A percentile compares a stretch with the other conserved stretches of the same genome.
These are phyloP conservation scores for Agelas oroides DNA, from an alignment of 37 sponge, comb jelly and placozoan genomes.

Conservation along the genomic window DNA sequence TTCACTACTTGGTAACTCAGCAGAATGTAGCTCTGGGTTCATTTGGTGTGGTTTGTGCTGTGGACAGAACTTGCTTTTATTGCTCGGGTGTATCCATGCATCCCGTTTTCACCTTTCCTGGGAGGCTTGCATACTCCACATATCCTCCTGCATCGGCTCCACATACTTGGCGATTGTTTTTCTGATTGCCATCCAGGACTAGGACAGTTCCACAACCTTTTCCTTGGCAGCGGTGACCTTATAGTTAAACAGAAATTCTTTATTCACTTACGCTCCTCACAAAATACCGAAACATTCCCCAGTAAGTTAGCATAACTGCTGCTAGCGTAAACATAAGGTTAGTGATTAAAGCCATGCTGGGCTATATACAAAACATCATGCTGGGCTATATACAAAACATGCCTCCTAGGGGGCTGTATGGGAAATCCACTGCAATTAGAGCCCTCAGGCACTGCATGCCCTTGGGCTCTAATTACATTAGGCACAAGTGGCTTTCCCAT, in stretches of 20 bases:
- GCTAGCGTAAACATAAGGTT: background rate
- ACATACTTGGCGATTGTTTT: conserved; percentile 36
- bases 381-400: too few relatives aligned
- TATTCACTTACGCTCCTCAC: background rate
- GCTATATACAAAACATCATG: too few relatives aligned
- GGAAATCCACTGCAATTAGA: too few relatives aligned
- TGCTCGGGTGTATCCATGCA: conserved; percentile 37
- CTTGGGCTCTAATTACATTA: too few relatives aligned
- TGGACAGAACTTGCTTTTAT: conserved; percentile 13
- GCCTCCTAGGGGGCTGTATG: too few relatives aligned
- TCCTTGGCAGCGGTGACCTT: conserved; percentile 21
- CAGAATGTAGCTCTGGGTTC: background rate
- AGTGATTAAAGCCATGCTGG: background rate
- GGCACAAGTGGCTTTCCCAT: too few relatives aligned
- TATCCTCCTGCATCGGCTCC: conserved; percentile 11
- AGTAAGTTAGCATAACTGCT: background rate
- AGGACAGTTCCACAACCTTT: conserved; percentile 39
- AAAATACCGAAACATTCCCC: background rate
- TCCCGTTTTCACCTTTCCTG: conserved; percentile 37
- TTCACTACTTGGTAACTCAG: too few relatives aligned
- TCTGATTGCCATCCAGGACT: conserved; percentile 47
- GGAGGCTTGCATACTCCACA: conserved; percentile 34
- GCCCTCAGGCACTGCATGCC: too few relatives aligned
- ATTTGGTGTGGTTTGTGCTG: conserved; percentile 17
- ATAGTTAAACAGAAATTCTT: background rate